A percentile compares a stretch with the other conserved stretches of the same genome.
These are phyloP conservation scores for Hyaena hyaena DNA, from an alignment of 2,113 vertebrate species.

Conservation along the genomic window DNA sequence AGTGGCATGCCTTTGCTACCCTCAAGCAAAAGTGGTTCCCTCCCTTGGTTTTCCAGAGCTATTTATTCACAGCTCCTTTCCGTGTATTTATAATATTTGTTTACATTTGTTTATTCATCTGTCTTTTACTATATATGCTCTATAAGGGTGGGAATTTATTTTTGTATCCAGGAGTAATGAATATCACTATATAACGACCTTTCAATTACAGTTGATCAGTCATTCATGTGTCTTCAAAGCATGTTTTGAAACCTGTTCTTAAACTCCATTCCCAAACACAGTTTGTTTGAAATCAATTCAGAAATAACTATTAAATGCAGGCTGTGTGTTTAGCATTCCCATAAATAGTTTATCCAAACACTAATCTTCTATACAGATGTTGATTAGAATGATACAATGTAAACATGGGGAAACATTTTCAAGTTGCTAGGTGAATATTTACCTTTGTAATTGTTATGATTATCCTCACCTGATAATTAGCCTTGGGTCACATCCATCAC, in stretches of 20 bases:
- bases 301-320: not conserved
- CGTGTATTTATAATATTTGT: not conserved
- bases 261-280: not conserved
- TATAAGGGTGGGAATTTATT: not conserved
- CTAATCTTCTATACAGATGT: not conserved
- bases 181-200: not conserved
- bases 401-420: not conserved
- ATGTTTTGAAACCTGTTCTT: not conserved
- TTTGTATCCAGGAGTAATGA: not conserved
- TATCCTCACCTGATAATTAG: not conserved
- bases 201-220: not conserved
- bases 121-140: not conserved
- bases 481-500: not conserved
- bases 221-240: not conserved
- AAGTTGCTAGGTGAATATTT: not conserved
- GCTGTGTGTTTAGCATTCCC: not conserved
- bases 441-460: not conserved
- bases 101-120: not conserved
- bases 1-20: not conserved
- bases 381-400: not conserved
- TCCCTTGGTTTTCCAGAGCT: not conserved
- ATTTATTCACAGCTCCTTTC: not conserved
- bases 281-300: not conserved
- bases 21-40: not conserved
- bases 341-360: not conserved